Percentiles rank a stretch among this genome's conserved stretches.
These are phyloP conservation scores for Mugil cephalus DNA, from an alignment of 2,113 vertebrate genomes.

Conservation along the genomic window DNA sequence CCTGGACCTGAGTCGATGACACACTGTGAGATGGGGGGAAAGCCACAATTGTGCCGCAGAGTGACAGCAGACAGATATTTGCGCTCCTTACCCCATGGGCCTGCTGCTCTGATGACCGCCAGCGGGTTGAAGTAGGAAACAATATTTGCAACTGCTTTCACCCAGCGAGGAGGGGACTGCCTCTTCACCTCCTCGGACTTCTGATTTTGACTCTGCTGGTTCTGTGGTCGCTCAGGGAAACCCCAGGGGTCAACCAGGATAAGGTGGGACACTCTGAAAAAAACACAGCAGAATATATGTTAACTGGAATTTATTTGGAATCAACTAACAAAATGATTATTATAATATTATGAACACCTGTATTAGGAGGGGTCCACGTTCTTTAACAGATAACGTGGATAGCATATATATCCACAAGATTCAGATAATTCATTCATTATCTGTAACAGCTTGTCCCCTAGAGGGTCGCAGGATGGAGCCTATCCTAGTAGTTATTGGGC, in stretches of 20 bases:
- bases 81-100: slow-evolving; percentile 88
- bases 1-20: slow-evolving; percentile 84
- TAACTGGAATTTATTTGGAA: too few relatives aligned
- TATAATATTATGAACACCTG: not conserved
- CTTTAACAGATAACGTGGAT: too few relatives aligned
- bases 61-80: not conserved
- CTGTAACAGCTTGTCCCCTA: too few relatives aligned
- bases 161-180: slow-evolving; percentile 84
- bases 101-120: slow-evolving; percentile 92
- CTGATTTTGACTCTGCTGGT: slow-evolving; percentile 55
- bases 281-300: not conserved
- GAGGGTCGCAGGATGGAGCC: too few relatives aligned
- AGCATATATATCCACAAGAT: too few relatives aligned
- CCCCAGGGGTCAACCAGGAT: slow-evolving; percentile 95
- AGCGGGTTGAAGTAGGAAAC: slow-evolving; percentile 90
- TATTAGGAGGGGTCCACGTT: too few relatives aligned
- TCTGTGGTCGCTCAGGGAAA: slow-evolving; percentile 85
- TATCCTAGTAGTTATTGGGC: too few relatives aligned
- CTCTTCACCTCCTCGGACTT: slow-evolving; percentile 65
- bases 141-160: slow-evolving; percentile 85
- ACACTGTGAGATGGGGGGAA: not conserved
- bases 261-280: slow-evolving; percentile 86
- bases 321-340: too few relatives aligned
- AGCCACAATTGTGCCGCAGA: not conserved
- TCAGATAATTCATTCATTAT: too few relatives aligned